Conservation (phyloP, 2,888 invertebrate genomes). For the Drosophila phalerata region DNA sequence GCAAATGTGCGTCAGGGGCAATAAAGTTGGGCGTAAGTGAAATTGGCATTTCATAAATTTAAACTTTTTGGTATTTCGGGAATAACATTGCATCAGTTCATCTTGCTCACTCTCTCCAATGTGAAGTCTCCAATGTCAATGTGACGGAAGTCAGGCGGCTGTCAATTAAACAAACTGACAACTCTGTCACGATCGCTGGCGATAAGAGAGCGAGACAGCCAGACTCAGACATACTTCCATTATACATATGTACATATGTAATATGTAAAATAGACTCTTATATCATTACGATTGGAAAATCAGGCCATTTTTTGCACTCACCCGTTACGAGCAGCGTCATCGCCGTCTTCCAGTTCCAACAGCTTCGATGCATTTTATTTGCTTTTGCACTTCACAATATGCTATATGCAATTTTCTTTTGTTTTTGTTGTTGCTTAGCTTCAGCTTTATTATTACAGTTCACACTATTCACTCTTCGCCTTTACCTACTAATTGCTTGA, state of each 20-base stretch:
- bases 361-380: conserved; percentile 56
- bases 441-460: conserved; percentile 16
- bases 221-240: background rate
- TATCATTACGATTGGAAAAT: background rate
- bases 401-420: conserved; percentile 1
- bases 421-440: conserved; percentile 3
- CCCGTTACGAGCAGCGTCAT: conserved; percentile 55
- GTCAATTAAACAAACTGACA: conserved; percentile 56
- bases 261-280: background rate
- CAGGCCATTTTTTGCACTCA: conserved; percentile 48
- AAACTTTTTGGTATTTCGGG: conserved; percentile 54
- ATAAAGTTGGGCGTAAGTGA: conserved; percentile 83
- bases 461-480: conserved; percentile 26
- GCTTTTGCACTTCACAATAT: conserved; percentile 4
- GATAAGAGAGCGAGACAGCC: conserved; percentile 24
- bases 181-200: conserved; percentile 19
- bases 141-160: conserved; percentile 36
- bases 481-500: conserved; percentile 22
- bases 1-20: conserved; percentile 84
- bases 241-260: no score
- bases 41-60: conserved; percentile 83
- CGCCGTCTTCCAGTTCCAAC: conserved; percentile 49
- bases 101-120: background rate
- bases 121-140: background rate
- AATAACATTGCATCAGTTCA: conserved; percentile 3